phyloP scores from a whole-genome alignment of 2,888 invertebrate genomes.

The Xestia ashworthii region DNA sequence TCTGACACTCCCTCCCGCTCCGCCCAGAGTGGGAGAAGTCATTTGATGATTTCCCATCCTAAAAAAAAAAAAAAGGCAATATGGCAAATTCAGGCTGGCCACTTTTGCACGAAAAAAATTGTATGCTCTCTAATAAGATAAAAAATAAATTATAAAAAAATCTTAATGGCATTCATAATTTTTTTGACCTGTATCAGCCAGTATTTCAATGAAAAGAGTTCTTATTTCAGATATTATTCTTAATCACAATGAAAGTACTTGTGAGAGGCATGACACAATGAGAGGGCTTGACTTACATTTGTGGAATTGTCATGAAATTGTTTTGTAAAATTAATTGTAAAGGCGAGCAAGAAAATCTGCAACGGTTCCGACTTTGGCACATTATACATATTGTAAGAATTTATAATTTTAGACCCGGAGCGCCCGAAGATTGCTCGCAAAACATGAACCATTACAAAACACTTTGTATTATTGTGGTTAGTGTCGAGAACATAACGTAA shows the following conservation, averaged over 20 bases:
- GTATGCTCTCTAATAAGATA: not conserved
- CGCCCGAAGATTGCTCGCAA: not conserved
- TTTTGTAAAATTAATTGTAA: not conserved
- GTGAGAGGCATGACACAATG: no score
- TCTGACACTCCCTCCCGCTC: no score
- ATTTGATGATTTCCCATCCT: no score
- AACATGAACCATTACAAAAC: not conserved
- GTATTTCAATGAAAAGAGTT: not conserved
- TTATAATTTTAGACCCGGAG: not conserved
- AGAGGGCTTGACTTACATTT: not conserved
- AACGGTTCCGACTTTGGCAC: not conserved
- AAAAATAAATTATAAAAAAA: not conserved
- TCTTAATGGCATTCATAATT: not conserved
- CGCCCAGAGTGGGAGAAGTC: no score
- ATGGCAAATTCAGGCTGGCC: not conserved
- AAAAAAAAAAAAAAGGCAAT: no score
- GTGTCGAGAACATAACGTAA: not conserved
- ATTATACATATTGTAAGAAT: not conserved
- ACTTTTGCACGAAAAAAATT: not conserved
- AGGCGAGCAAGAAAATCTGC: not conserved
- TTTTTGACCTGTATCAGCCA: conserved; percentile 5
- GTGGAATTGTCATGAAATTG: not conserved
- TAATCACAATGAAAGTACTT: not conserved
- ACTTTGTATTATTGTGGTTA: not conserved
- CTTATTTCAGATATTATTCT: not conserved